Base-by-base conservation (phyloP, 2,888 invertebrate genomes). In the Sthenelais limicola region DNA sequence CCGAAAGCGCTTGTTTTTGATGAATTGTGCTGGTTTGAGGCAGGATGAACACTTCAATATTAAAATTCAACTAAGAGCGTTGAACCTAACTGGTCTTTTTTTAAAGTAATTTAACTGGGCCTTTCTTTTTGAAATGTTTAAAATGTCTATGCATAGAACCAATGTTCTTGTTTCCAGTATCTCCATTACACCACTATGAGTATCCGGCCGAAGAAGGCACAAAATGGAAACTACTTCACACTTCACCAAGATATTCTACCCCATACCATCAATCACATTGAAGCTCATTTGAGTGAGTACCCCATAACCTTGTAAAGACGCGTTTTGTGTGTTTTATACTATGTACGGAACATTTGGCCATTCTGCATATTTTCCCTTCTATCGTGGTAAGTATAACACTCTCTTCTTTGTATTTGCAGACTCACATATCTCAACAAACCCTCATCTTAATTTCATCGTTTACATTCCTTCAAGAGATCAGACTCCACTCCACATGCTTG, bases 361-460 rank as follows among this genome's bases (percentile, higher is more conserved):
- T 43, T 18, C 9, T 43, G 43, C 43, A 43, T 18, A 9, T 15
- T 15, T 9, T 9, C 43, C 9, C 9, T 43, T 9, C 18, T 9
- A 18, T 15, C 18, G 43, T 43, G 43, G 18, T 43, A 9, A 43
- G 43, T 43, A 43, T 15, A 18, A 43, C 18, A 18, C 18, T 43
- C 12, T 43, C 12, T 43, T 43, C 12, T 43, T 43, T n/a, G n/a
- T n/a, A 26, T 56, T 79, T 80, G 3, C 79, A 88, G 95, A 94
- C 75, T 92, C 94, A 21, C 94, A 94, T 81, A 93, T 94, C 30
- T 94, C 95, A 0, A 92, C 92, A 76, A 91, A 92, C 80, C 94
- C 96, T 0, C 92, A 93, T 47, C 89, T 97, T 69, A 95, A 96
- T 89, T 91, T 98, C 78, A 92, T 96, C 9, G 90, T 95, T 1